A percentile compares a stretch with the other conserved stretches of the same genome.
These are phyloP conservation scores for cattle (Bos taurus) DNA, from an alignment of 2,113 vertebrate species.

Conservation along the genomic window ARS-UCD2.0 NC_037333.1:92033501-92034000, in stretches of 20 bases:
- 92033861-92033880: neutral
- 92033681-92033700: neutral
- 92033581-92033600: neutral
- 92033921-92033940: neutral
- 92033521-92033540: rapidly evolving
- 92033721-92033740: neutral
- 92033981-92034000: neutral
- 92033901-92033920: neutral
- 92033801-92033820: neutral
- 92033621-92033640: neutral
- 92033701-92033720: neutral
- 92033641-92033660: neutral
- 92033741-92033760: neutral
- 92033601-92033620: neutral
- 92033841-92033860: neutral
- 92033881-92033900: neutral
- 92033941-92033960: neutral
- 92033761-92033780: neutral
- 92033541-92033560: no score
- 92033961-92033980: neutral
- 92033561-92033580: no score
- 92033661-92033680: neutral
- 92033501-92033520: no score
- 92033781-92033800: neutral
- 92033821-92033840: neutral